A percentile compares a stretch with the other conserved stretches of the same genome.
phyloP scores from a whole-genome alignment of 2,113 vertebrate genomes.

The Octodon degus region DNA sequence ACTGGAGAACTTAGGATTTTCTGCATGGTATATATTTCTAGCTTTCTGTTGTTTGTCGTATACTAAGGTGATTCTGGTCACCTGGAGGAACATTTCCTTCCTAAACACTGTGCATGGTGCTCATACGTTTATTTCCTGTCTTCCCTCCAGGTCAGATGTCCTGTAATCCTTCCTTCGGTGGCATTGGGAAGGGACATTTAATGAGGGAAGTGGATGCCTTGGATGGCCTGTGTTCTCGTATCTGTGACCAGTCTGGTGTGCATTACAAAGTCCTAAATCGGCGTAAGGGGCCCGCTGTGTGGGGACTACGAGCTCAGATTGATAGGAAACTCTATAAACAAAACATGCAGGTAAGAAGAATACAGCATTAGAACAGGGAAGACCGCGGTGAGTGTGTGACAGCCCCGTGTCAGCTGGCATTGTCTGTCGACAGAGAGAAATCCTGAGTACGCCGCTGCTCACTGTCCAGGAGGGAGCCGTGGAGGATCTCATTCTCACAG shows the following conservation, averaged over 20 bases:
- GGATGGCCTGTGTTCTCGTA: conserved; percentile 94
- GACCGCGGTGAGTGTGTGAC: background rate
- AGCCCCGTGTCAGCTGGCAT: conserved; percentile 66
- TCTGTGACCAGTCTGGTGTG: conserved; percentile 94
- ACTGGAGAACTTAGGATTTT: background rate
- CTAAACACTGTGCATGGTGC: background rate
- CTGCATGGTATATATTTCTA: background rate
- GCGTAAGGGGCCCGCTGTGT: conserved; percentile 95
- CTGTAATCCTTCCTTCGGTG: conserved; percentile 97
- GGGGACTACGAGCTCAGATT: conserved; percentile 96
- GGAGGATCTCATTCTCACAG: conserved; percentile 91
- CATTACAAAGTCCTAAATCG: conserved; percentile 96
- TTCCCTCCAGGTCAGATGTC: conserved; percentile 92
- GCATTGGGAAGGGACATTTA: conserved; percentile 96
- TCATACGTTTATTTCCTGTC: conserved; percentile 1
- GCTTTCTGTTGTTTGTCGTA: background rate
- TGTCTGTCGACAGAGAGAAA: conserved; percentile 89
- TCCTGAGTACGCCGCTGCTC: conserved; percentile 91
- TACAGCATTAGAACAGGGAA: background rate
- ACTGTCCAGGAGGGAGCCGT: conserved; percentile 93
- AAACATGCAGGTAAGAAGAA: conserved; percentile 93
- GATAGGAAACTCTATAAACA: conserved; percentile 92
- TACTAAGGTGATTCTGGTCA: background rate
- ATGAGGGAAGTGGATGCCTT: conserved; percentile 95
- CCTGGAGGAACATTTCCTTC: background rate